Conservation (phyloP, 2,888 invertebrate species). For the Villa cingulata region DNA sequence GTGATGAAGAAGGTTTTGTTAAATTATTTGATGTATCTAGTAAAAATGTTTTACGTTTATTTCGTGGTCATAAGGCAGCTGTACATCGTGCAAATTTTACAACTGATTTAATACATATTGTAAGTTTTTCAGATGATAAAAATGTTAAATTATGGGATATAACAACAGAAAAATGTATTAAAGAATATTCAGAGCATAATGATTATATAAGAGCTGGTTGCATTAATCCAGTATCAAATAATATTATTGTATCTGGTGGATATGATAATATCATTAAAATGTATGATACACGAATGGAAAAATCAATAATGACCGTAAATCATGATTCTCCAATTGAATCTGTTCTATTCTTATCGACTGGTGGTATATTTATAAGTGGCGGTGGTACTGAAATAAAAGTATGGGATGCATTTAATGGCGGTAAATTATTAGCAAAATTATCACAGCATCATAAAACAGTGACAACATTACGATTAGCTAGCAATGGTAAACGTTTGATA, state of each 20-base stretch:
- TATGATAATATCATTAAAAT: conserved; percentile 81
- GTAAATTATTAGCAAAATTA: conserved; percentile 67
- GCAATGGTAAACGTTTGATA: conserved; percentile 66
- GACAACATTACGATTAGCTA: conserved; percentile 70
- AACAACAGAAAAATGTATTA: conserved; percentile 59
- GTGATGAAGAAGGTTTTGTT: conserved; percentile 77
- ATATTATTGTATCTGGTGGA: conserved; percentile 69
- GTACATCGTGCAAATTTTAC: conserved; percentile 74
- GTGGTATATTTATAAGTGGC: conserved; percentile 80
- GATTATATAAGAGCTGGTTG: conserved; percentile 81
- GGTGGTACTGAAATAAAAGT: conserved; percentile 84
- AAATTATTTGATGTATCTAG: conserved; percentile 79
- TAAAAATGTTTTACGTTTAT: conserved; percentile 68
- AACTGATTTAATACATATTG: conserved; percentile 59
- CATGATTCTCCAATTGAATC: conserved; percentile 87
- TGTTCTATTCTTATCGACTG: conserved; percentile 73
- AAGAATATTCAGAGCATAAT: conserved; percentile 50
- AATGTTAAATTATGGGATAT: conserved; percentile 83
- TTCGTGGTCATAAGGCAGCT: conserved; percentile 68
- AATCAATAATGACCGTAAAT: conserved; percentile 57
- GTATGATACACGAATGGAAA: conserved; percentile 67
- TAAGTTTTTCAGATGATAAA: conserved; percentile 87
- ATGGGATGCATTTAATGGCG: conserved; percentile 86
- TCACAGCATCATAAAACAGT: conserved; percentile 93
- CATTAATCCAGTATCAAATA: conserved; percentile 58